Percentiles rank a stretch among this genome's conserved stretches.
These are phyloP conservation scores for Oophaga sylvatica DNA, from an alignment of 2,797 vertebrate species.

Conservation along the genomic window DNA sequence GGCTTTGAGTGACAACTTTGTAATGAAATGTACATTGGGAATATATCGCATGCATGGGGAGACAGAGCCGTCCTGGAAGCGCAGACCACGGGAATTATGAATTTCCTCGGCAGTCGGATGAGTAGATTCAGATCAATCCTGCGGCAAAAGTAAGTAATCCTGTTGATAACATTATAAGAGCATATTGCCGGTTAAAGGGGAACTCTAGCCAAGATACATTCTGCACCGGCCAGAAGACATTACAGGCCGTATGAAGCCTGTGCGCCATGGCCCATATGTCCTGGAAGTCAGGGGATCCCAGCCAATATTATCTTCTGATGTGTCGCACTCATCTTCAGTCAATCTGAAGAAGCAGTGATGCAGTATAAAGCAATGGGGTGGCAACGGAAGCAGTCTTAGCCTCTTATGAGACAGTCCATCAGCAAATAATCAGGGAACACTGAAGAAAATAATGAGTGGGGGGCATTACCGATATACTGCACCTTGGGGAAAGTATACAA, in stretches of 20 bases:
- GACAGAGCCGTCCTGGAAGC: neutral
- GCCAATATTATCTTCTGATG: too few species aligned
- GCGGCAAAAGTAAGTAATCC: neutral
- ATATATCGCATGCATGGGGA: neutral
- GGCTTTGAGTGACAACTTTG: constrained; percentile 12
- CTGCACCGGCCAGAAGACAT: neutral
- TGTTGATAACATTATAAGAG: neutral
- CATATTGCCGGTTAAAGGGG: neutral
- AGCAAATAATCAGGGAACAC: too few species aligned
- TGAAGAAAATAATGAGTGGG: too few species aligned
- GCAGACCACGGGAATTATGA: neutral
- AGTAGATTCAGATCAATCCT: neutral
- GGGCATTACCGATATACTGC: too few species aligned
- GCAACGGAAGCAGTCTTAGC: too few species aligned
- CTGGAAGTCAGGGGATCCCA: too few species aligned
- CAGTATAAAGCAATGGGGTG: too few species aligned
- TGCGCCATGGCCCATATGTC: neutral
- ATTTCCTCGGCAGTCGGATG: neutral
- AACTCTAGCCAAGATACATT: neutral
- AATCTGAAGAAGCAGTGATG: too few species aligned
- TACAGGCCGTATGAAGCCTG: neutral
- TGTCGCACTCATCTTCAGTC: too few species aligned
- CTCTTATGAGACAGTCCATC: too few species aligned
- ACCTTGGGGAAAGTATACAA: too few species aligned
- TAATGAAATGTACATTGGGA: neutral